Base-by-base conservation (phyloP, 2,888 invertebrate genomes). In the Lordiphosa andalusiaca region DNA sequence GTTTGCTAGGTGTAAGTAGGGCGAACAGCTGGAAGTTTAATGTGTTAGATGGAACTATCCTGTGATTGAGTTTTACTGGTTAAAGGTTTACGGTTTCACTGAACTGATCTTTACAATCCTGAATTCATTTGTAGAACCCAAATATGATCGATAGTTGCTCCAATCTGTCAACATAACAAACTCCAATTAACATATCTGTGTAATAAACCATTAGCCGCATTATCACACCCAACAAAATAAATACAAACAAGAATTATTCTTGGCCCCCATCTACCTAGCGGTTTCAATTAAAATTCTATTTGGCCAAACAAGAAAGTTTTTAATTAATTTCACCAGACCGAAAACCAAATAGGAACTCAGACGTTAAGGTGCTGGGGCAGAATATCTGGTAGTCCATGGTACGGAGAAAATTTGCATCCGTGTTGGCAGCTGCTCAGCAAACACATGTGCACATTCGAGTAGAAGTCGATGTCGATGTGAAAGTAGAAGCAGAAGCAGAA, bases 271-370 rank as follows among this genome's bases (percentile, higher is more conserved):
- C 12, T 21, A 10, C 39, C 51, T 61, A 76, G 67, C 69, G 47
- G 54, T 65, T 84, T 70, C 71, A 85, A 80, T 77, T 81, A 74
- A 76, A 75, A 67, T 76, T 80, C 67, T 80, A 69, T 84, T 86
- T 82, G 73, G 71, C 71, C 71, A 78, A 82, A 75, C 80, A 74
- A 82, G 86, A 80, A 78, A 67, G 72, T 83, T 87, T 81, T 81
- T 85, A 86, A 86, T 87, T 87, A 87, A 86, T 84, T 85, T 77
- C 85, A 87, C 69, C 81, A 87, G 86, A 87, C 86, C 85, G 85
- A 85, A 85, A 85, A 86, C 62, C 73, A 71, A 84, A 81, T 69
- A 80, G 52, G 54, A 67, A 77, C 73, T 68, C 58, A 53, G 74
- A 71, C 50, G 19, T 48, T 64, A 55, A 53, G 49, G 58, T 67